A percentile compares a stretch with the other conserved stretches of the same genome.
These are phyloP conservation scores for Anneissia japonica DNA, from an alignment of 35 echinoderm and acorn worm genomes.

Conservation along the genomic window DNA sequence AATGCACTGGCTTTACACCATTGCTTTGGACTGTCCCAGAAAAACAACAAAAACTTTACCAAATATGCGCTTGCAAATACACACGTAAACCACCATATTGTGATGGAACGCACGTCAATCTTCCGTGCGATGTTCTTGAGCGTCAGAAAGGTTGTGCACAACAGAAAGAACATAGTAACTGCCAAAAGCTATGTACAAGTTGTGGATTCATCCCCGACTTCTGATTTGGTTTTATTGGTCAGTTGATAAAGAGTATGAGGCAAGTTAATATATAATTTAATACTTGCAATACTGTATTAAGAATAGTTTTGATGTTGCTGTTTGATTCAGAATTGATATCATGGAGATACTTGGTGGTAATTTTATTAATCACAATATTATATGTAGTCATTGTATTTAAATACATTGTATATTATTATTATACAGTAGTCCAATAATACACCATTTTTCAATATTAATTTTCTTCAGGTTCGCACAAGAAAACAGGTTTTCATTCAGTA, in stretches of 20 bases:
- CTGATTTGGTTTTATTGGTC: constrained; percentile 35
- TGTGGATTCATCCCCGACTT: constrained; percentile 94
- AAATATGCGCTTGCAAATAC: constrained; percentile 85
- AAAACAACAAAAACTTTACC: constrained; percentile 66
- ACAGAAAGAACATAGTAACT: constrained; percentile 56
- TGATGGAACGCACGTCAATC: constrained; percentile 83
- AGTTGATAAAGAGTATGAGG: no score
- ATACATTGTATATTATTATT: not conserved
- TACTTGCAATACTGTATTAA: no score
- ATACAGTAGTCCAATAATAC: not conserved
- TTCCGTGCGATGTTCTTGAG: constrained; percentile 47
- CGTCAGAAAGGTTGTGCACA: constrained; percentile 54
- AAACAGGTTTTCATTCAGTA: constrained; percentile 76
- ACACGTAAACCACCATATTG: constrained; percentile 87
- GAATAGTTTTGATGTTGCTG: no score
- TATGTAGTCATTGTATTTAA: not conserved
- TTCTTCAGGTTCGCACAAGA: constrained; percentile 76
- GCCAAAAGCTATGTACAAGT: constrained; percentile 62
- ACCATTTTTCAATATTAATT: constrained; percentile 8
- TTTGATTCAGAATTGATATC: no score
- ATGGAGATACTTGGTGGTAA: no score
- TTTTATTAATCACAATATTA: no score
- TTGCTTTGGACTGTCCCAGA: constrained; percentile 87
- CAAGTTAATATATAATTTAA: no score
- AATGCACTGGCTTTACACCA: constrained; percentile 74